Evolutionary conservation across 2,888 invertebrate species (phyloP).

Genomic region (Gari tellinella): DNA sequence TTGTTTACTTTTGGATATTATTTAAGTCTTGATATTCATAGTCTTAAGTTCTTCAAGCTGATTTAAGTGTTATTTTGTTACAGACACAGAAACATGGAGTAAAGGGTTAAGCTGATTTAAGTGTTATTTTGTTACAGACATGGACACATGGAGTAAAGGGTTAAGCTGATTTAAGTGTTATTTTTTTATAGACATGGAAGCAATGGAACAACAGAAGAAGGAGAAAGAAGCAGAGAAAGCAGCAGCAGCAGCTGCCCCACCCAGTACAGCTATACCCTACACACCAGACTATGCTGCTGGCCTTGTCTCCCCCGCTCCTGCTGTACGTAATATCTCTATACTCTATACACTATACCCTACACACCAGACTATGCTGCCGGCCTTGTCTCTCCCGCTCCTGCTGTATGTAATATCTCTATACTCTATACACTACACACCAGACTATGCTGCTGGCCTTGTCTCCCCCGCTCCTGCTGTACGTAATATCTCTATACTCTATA

Average conservation of each 20-base stretch:
- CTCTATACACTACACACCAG: conserved; percentile 88
- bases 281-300: conserved; percentile 95
- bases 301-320: conserved; percentile 88
- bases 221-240: conserved; percentile 83
- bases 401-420: too few relatives aligned
- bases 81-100: not conserved
- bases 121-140: not conserved
- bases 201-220: conserved; percentile 82
- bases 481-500: too few relatives aligned
- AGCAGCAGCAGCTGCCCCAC: conserved; percentile 67
- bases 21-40: too few relatives aligned
- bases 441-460: conserved; percentile 92
- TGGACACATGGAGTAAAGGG: too few relatives aligned
- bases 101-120: too few relatives aligned
- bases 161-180: too few relatives aligned
- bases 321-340: conserved; percentile 81
- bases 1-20: too few relatives aligned
- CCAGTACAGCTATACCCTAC: conserved; percentile 64
- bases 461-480: conserved; percentile 87
- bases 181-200: conserved; percentile 77
- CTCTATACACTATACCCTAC: too few relatives aligned
- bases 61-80: not conserved
- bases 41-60: too few relatives aligned
- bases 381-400: too few relatives aligned
- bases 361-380: too few relatives aligned